These are phyloP conservation scores for Eucriotettix oculatus DNA, from an alignment of 2,888 invertebrate species.

Conservation along the genomic window DNA sequence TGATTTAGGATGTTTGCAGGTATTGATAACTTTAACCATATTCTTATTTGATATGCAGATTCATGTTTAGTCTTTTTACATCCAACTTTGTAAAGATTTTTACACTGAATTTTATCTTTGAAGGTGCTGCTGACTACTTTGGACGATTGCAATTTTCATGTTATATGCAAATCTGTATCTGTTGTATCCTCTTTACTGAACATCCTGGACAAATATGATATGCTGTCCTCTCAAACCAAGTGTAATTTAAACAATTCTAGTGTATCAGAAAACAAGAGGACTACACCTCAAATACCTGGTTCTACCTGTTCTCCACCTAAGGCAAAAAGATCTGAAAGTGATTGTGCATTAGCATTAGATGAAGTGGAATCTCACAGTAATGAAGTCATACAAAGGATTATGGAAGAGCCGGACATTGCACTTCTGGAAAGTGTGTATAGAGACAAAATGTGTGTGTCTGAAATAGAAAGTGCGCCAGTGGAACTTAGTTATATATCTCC, in stretches of 20 bases:
- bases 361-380: too few species aligned
- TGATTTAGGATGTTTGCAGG: conserved; percentile 49
- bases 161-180: conserved; percentile 40
- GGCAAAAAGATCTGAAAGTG: too few species aligned
- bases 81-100: neutral
- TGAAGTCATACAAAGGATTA: neutral
- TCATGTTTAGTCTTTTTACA: too few species aligned
- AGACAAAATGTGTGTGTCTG: neutral
- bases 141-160: conserved; percentile 54
- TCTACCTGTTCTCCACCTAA: too few species aligned
- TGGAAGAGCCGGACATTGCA: neutral
- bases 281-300: too few species aligned
- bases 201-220: conserved; percentile 3
- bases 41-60: too few species aligned
- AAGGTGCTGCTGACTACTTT: conserved; percentile 43
- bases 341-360: too few species aligned
- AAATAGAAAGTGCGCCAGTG: neutral
- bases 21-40: conserved; percentile 13
- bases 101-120: conserved; percentile 2
- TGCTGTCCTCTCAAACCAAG: too few species aligned
- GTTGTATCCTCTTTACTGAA: conserved; percentile 25
- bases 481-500: neutral
- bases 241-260: too few species aligned
- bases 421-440: neutral
- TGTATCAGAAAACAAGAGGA: too few species aligned